A percentile compares a stretch with the other conserved stretches of the same genome.
These are phyloP conservation scores for Leptopilina syphax DNA, from an alignment of 2,888 invertebrate species.

Conservation along the genomic window DNA sequence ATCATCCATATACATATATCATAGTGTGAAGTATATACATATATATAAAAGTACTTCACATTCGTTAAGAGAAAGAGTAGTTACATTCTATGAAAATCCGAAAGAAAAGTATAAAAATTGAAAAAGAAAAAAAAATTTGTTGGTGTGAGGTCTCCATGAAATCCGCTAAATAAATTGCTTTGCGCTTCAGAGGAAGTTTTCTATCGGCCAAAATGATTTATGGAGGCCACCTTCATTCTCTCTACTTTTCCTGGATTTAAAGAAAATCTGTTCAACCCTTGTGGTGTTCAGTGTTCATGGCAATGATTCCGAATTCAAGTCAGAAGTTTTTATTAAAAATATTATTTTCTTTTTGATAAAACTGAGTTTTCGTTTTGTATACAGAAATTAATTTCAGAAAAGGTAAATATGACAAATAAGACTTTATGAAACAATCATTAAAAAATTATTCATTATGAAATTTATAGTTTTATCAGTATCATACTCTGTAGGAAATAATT, in stretches of 20 bases:
- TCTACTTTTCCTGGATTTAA: slow-evolving; percentile 33
- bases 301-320: slow-evolving; percentile 9
- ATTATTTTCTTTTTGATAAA: not conserved
- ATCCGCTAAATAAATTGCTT: slow-evolving; percentile 45
- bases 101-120: slow-evolving; percentile 6
- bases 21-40: not conserved
- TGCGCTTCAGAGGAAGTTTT: slow-evolving; percentile 45
- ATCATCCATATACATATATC: too few relatives aligned
- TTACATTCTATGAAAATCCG: slow-evolving; percentile 14
- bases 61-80: slow-evolving; percentile 12
- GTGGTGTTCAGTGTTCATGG: not conserved
- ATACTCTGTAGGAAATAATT: too few relatives aligned
- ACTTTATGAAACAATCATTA: too few relatives aligned
- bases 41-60: not conserved
- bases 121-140: slow-evolving; percentile 11
- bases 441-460: too few relatives aligned
- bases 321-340: not conserved
- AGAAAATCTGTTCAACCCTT: slow-evolving; percentile 12
- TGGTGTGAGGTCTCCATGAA: slow-evolving; percentile 40
- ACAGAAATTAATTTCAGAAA: not conserved
- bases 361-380: not conserved
- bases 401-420: too few relatives aligned
- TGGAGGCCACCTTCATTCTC: slow-evolving; percentile 37
- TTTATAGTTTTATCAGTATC: too few relatives aligned
- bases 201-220: slow-evolving; percentile 61